These are phyloP conservation scores for Perca flavescens DNA, from an alignment of 2,113 vertebrate species.

Conservation along the genomic window DNA sequence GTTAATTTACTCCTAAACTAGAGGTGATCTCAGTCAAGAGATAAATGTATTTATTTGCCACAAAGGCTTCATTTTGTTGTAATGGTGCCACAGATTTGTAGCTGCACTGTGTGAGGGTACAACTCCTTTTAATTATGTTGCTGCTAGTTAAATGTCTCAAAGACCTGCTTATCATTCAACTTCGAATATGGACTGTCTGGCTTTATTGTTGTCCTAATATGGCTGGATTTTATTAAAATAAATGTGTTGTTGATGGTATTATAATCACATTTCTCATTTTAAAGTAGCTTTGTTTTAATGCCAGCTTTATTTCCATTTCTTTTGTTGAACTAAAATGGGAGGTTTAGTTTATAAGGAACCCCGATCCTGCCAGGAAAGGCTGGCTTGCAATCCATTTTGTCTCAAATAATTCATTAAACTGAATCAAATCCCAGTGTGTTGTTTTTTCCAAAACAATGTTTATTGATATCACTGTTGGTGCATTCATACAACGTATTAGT, in stretches of 20 bases:
- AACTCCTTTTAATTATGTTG: slow-evolving; percentile 60
- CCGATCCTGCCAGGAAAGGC: slow-evolving; percentile 35
- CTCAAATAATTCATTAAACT: slow-evolving; percentile 62
- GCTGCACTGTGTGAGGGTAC: slow-evolving; percentile 71
- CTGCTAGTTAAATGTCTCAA: slow-evolving; percentile 75
- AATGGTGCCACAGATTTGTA: slow-evolving; percentile 64
- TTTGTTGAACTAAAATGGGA: slow-evolving; percentile 38
- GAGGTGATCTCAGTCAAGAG: slow-evolving; percentile 29
- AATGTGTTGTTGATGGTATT: slow-evolving; percentile 34
- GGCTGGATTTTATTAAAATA: slow-evolving; percentile 56
- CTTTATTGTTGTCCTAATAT: slow-evolving; percentile 54
- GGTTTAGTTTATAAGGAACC: slow-evolving; percentile 40
- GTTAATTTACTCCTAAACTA: slow-evolving; percentile 27
- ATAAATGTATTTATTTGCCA: slow-evolving; percentile 61
- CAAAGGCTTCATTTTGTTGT: slow-evolving; percentile 51
- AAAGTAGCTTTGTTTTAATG: slow-evolving; percentile 50
- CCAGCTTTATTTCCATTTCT: slow-evolving; percentile 35
- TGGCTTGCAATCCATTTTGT: slow-evolving; percentile 54
- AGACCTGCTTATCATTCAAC: slow-evolving; percentile 70
- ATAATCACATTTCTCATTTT: slow-evolving; percentile 56
- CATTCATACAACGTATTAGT: neutral
- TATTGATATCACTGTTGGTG: neutral
- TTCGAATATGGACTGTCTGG: slow-evolving; percentile 50
- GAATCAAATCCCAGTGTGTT: slow-evolving; percentile 16
- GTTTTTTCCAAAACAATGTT: no score